Conservation (phyloP, 2,113 vertebrate genomes). For the Ia io region DNA sequence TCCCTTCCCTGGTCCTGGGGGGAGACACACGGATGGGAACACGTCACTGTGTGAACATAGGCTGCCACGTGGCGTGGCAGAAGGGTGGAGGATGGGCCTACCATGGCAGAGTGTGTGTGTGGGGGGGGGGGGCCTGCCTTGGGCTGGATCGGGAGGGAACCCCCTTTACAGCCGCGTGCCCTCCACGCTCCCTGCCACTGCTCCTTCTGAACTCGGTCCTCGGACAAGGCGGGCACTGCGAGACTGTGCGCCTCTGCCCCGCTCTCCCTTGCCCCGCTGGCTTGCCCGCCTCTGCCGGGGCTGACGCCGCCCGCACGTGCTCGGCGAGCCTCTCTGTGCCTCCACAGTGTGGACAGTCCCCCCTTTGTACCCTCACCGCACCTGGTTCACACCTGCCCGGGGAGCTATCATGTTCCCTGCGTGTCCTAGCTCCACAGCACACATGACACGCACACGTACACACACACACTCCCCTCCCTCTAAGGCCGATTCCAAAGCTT, state of each 20-base stretch:
- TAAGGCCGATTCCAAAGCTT: neutral
- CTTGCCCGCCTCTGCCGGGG: neutral
- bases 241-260: neutral
- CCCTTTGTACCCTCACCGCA: neutral
- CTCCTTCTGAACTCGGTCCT: neutral
- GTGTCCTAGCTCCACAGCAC: neutral
- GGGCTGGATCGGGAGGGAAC: neutral
- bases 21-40: neutral
- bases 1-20: neutral
- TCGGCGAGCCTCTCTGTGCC: neutral
- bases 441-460: fast-evolving
- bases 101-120: fast-evolving
- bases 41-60: fast-evolving
- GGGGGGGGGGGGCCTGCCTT: neutral
- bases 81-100: neutral
- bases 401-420: neutral
- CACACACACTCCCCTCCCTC: too few species aligned
- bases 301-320: fast-evolving
- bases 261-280: neutral
- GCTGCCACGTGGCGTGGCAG: too few species aligned
- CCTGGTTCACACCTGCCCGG: neutral
- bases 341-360: too few species aligned
- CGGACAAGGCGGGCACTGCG: neutral
- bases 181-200: neutral
- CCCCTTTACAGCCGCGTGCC: neutral